Evolutionary conservation across 2,888 invertebrate genomes (phyloP), one percentile per base, ranked within the genome.

Genomic region (Phlogophora meticulosa): DNA sequence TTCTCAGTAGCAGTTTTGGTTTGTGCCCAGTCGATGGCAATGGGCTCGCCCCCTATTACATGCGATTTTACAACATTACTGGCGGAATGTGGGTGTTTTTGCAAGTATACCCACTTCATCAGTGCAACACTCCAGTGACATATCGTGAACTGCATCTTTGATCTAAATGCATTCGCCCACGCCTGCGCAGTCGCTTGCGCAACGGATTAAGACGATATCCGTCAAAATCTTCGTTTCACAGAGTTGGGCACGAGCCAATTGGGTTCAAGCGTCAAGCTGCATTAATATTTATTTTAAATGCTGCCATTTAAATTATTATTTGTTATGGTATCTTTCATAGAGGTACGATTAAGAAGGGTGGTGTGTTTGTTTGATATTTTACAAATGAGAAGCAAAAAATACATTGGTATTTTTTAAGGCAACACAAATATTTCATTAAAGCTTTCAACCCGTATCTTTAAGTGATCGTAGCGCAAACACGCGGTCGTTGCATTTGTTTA

Each of bases 201-300:
- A 78, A 84, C 85, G 84, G 85, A 84, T 85, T 89, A 87, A 88
- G 89, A 89, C 85, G 85, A 85, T 87, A 88, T 89, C 89, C 90
- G 87, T 86, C 84, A 83, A 87, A 88, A 84, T 82, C 78, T 67
- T 85, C 86, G 88, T 80, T 89, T 88, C 86, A 64, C 58, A 74
- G 81, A 83, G 67, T 88, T 93, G 93, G 92, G 85, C 59, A 36
- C 20, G 46, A 64, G 90, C 91, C 90, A 90, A 70, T 36, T 60
- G 28, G 63, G 71, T 69, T 69, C 64, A 73, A 22, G 40, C 65
- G 56, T 56, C 45, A 58, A 48, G 49, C 63, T 72, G 64, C 68
- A 64, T 71, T 34, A 64, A 73, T 69, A 59, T 71, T 76, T 42
- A 34, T 57, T 42, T n/a, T 9, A 45, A 67, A 56, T 42, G 7